Evolutionary conservation across 2,113 vertebrate species (phyloP).

Genomic region (Acrocephalus arundinaceus): DNA sequence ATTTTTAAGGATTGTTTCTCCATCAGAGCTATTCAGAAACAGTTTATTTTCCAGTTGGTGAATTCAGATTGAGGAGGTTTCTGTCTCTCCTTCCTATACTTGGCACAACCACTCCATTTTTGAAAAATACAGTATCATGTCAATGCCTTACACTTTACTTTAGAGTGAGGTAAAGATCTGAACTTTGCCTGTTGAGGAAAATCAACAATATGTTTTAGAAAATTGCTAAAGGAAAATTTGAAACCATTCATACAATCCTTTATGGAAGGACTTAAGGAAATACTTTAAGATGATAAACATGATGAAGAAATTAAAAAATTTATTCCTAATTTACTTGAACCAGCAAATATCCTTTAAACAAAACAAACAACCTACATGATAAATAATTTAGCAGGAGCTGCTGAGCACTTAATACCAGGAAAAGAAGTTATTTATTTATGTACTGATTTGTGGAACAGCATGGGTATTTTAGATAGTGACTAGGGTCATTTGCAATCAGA

Average conservation of each 20-base stretch:
- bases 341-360: background rate
- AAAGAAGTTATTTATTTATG: background rate
- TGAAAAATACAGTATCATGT: background rate
- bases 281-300: background rate
- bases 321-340: background rate
- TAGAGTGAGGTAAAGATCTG: background rate
- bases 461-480: background rate
- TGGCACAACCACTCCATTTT: background rate
- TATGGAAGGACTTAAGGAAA: background rate
- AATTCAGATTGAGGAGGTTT: background rate
- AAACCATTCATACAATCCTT: background rate
- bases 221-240: background rate
- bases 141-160: background rate
- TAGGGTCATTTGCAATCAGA: background rate
- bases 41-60: background rate
- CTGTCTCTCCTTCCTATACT: background rate
- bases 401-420: background rate
- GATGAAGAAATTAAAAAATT: background rate
- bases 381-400: background rate
- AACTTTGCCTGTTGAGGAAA: background rate
- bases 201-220: background rate
- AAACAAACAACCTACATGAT: background rate
- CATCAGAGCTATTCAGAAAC: constrained; percentile 23
- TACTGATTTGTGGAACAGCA: background rate
- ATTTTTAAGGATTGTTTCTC: constrained; percentile 33